Evolutionary conservation across 2,888 invertebrate genomes (phyloP).

Genomic region (Netelia fuscicornis): DNA sequence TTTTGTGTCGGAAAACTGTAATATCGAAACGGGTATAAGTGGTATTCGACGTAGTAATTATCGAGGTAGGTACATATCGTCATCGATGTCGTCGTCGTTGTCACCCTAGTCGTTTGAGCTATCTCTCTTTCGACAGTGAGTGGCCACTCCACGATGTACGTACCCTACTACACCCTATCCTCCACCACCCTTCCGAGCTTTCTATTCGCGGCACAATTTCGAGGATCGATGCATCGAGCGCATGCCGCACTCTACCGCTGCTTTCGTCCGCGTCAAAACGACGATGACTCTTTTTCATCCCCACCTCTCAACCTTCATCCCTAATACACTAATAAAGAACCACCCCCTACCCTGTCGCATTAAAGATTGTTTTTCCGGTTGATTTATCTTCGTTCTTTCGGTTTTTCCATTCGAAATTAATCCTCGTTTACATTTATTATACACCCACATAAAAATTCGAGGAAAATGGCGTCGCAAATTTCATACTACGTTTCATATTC

Average conservation of each 20-base stretch:
- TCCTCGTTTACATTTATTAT: too few relatives aligned
- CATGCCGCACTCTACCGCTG: slow-evolving; percentile 70
- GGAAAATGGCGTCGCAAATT: too few relatives aligned
- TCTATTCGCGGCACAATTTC: slow-evolving; percentile 82
- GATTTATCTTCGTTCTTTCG: too few relatives aligned
- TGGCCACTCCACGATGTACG: slow-evolving; percentile 55
- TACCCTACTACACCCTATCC: slow-evolving; percentile 48
- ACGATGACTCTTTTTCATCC: slow-evolving; percentile 13
- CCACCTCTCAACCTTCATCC: not conserved
- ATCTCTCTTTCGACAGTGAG: slow-evolving; percentile 58
- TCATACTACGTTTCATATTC: too few relatives aligned
- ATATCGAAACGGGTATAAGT: too few relatives aligned
- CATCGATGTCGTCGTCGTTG: slow-evolving; percentile 43
- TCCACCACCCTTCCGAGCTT: slow-evolving; percentile 65
- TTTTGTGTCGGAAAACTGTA: too few relatives aligned
- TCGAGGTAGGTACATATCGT: not conserved
- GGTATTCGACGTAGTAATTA: too few relatives aligned
- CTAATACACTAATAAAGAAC: slow-evolving; percentile 43
- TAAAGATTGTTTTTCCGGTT: not conserved
- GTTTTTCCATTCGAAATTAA: too few relatives aligned
- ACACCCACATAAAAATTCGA: too few relatives aligned
- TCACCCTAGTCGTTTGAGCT: slow-evolving; percentile 58
- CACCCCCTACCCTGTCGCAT: not conserved
- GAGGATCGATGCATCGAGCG: slow-evolving; percentile 82
- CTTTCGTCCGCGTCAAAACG: slow-evolving; percentile 66